Evolutionary conservation across 2,113 vertebrate species (phyloP).

Genomic region (Xyrauchen texanus): DNA sequence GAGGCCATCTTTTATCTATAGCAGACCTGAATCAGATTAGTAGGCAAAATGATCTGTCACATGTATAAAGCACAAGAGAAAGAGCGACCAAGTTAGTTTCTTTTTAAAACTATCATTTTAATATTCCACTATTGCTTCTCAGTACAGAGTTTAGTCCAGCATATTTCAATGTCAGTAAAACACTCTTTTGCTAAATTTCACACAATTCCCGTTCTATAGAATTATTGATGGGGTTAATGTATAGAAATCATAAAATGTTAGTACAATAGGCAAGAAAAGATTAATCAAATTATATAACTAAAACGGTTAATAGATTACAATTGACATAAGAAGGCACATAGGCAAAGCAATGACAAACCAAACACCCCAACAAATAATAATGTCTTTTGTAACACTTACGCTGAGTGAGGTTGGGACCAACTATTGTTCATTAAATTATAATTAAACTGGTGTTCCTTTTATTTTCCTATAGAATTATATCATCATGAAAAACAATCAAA

Average conservation of each 20-base stretch:
- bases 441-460: slow-evolving; percentile 4
- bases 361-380: slow-evolving; percentile 62
- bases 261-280: slow-evolving; percentile 95
- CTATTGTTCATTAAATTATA: slow-evolving; percentile 30
- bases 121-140: slow-evolving; percentile 62
- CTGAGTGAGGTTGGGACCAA: slow-evolving; percentile 33
- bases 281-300: slow-evolving; percentile 81
- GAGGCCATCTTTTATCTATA: slow-evolving; percentile 42
- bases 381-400: slow-evolving; percentile 30
- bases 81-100: slow-evolving; percentile 82
- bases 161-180: slow-evolving; percentile 82
- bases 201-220: slow-evolving; percentile 78
- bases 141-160: slow-evolving; percentile 79
- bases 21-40: slow-evolving; percentile 83
- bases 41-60: slow-evolving; percentile 85
- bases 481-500: slow-evolving; percentile 33
- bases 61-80: slow-evolving; percentile 73
- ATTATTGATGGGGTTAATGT: slow-evolving; percentile 88
- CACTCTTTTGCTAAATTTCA: slow-evolving; percentile 61
- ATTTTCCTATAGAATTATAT: background rate
- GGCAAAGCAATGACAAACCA: slow-evolving; percentile 84
- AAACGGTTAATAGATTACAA: slow-evolving; percentile 78
- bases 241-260: slow-evolving; percentile 95
- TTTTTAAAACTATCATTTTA: slow-evolving; percentile 85
- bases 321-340: slow-evolving; percentile 83